Percentiles rank a stretch among this genome's conserved stretches.
Conservation (phyloP, 1,140 invertebrate genomes). For the Eupeodes corollae region DNA sequence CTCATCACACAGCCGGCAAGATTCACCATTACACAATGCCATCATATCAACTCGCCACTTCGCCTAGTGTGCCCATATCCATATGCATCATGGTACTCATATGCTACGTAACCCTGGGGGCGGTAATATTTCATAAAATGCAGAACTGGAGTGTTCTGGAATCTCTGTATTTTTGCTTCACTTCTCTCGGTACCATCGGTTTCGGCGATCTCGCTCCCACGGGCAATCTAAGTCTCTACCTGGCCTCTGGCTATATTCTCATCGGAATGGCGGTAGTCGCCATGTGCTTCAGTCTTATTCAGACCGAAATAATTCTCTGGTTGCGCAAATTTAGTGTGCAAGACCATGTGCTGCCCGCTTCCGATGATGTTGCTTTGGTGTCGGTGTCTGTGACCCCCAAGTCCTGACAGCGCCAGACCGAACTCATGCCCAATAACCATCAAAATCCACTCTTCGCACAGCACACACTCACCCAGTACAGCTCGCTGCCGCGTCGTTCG, state of each 20-base stretch:
- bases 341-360: conserved; percentile 29
- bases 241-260: conserved; percentile 72
- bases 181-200: conserved; percentile 78
- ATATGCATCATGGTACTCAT: conserved; percentile 82
- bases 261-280: conserved; percentile 90
- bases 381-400: conserved; percentile 33
- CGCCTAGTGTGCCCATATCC: conserved; percentile 63
- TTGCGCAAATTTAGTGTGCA: conserved; percentile 46
- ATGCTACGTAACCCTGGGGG: conserved; percentile 81
- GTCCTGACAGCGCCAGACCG: conserved; percentile 35
- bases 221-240: conserved; percentile 46
- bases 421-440: conserved; percentile 21
- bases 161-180: conserved; percentile 90
- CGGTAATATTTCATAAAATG: conserved; percentile 78
- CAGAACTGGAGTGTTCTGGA: conserved; percentile 87
- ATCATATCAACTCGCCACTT: conserved; percentile 21
- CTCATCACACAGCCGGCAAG: conserved; percentile 2
- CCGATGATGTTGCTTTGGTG: conserved; percentile 32
- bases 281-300: conserved; percentile 93
- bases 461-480: conserved; percentile 28
- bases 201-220: conserved; percentile 73
- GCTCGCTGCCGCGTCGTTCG: conserved; percentile 27
- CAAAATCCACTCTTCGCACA: conserved; percentile 36
- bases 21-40: conserved; percentile 6
- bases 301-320: conserved; percentile 74